phyloP scores from a whole-genome alignment of 2,113 vertebrate species.

The Rhinolophus sinicus region DNA sequence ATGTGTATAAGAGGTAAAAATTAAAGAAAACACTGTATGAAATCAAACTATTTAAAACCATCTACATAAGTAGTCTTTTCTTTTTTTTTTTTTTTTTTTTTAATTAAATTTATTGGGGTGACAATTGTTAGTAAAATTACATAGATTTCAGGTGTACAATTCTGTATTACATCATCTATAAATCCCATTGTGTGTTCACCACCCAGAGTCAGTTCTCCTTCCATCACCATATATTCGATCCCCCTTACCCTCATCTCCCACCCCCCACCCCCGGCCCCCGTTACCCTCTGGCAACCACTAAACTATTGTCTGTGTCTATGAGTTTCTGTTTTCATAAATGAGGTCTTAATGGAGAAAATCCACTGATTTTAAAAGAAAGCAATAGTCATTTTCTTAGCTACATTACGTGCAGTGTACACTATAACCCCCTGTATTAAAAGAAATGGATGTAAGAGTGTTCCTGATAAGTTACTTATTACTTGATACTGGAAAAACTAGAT shows the following conservation, averaged over 20 bases:
- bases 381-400: neutral
- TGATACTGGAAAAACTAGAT: neutral
- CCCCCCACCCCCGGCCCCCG: too few species aligned
- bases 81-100: too few species aligned
- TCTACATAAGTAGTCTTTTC: neutral
- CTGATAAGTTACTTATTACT: neutral
- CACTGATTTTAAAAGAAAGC: neutral
- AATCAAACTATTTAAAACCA: neutral
- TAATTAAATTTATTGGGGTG: too few species aligned
- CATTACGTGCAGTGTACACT: neutral
- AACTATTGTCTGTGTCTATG: too few species aligned
- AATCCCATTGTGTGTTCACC: too few species aligned
- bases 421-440: neutral
- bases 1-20: neutral
- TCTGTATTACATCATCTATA: too few species aligned
- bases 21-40: neutral
- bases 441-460: neutral
- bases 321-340: slow-evolving; percentile 1
- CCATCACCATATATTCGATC: too few species aligned
- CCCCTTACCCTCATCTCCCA: too few species aligned
- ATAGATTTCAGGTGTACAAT: too few species aligned
- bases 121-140: too few species aligned
- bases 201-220: too few species aligned
- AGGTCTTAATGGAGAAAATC: neutral
- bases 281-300: too few species aligned